These are phyloP conservation scores for Lates calcarifer DNA, from an alignment of 2,113 vertebrate species.

Conservation along the genomic window DNA sequence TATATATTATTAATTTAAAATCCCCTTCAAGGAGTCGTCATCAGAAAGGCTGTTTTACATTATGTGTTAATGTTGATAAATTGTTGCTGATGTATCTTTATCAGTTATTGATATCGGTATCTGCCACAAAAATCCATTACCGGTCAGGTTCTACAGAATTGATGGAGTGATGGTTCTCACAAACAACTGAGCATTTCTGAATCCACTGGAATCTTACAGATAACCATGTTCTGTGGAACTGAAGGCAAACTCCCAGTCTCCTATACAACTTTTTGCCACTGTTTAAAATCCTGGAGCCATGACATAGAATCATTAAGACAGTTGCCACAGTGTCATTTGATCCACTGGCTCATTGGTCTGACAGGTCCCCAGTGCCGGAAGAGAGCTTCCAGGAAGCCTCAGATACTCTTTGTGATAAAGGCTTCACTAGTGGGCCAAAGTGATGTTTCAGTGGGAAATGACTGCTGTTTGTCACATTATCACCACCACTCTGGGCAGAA, in stretches of 20 bases:
- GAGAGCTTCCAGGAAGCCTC: constrained; percentile 75
- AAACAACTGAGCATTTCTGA: background rate
- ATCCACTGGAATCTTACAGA: background rate
- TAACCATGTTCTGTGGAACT: background rate
- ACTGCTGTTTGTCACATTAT: constrained; percentile 82
- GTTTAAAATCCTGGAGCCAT: constrained; percentile 33
- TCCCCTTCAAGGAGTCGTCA: background rate
- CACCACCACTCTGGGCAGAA: constrained; percentile 69
- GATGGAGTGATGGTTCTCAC: background rate
- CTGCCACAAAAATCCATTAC: background rate
- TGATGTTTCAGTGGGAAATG: constrained; percentile 77
- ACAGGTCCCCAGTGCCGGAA: constrained; percentile 57
- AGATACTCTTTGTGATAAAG: constrained; percentile 74
- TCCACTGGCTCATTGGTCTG: constrained; percentile 59
- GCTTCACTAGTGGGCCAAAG: constrained; percentile 63
- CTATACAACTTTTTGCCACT: background rate
- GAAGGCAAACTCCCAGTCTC: background rate
- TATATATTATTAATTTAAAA: too few species aligned
- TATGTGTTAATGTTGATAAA: background rate
- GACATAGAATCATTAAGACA: constrained; percentile 58
- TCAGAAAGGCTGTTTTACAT: background rate
- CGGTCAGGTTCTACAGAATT: background rate
- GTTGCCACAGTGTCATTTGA: constrained; percentile 70
- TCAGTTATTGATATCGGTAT: background rate
- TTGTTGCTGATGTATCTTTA: background rate